These are phyloP conservation scores for Zaprionus davidi DNA, from an alignment of 1,140 invertebrate genomes.

Conservation along the genomic window DNA sequence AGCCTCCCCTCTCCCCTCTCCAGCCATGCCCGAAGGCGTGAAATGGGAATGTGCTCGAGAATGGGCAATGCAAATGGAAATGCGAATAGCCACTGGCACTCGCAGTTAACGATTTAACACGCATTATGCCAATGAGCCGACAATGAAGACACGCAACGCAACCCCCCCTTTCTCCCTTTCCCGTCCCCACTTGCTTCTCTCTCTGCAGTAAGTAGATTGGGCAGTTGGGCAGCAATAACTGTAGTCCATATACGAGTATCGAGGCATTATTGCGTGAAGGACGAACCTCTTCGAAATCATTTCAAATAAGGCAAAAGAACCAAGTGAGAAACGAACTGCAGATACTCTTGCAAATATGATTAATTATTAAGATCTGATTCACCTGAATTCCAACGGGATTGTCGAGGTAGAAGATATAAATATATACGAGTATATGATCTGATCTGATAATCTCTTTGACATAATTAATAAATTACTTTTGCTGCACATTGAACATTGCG, in stretches of 20 bases:
- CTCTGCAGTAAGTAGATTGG: neutral
- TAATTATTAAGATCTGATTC: no score
- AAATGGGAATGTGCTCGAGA: conserved; percentile 8
- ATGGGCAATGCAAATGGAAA: conserved; percentile 2
- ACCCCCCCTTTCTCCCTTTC: neutral
- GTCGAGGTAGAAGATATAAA: no score
- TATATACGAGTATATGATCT: no score
- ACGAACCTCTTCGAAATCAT: neutral
- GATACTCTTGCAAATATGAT: no score
- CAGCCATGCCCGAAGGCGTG: conserved; percentile 6
- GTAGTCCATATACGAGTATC: conserved; percentile 8
- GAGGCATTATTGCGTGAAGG: conserved; percentile 15
- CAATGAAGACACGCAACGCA: conserved; percentile 25
- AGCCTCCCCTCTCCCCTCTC: neutral
- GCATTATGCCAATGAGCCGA: conserved; percentile 44
- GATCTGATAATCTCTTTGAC: no score
- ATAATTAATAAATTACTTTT: no score
- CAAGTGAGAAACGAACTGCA: neutral
- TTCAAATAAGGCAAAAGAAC: neutral
- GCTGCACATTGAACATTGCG: no score
- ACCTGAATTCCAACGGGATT: no score
- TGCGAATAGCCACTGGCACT: neutral
- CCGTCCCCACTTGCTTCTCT: neutral
- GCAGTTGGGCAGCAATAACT: conserved; percentile 4
- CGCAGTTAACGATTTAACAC: conserved; percentile 31